Percentiles rank a stretch among this genome's conserved stretches.
phyloP scores from a whole-genome alignment of 1,140 invertebrate species.

The Caerostris darwini region DNA sequence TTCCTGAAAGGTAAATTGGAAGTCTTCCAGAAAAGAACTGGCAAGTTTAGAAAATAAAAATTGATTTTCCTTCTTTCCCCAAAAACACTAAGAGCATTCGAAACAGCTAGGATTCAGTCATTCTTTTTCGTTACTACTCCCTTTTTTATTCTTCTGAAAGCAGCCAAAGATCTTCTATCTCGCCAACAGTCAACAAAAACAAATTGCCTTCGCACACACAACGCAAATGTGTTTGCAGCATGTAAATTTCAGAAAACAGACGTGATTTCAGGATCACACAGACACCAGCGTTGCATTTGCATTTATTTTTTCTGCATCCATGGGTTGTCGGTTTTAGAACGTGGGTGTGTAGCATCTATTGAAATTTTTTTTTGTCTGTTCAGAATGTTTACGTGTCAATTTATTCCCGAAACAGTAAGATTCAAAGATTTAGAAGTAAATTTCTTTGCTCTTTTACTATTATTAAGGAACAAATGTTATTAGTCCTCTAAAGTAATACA shows the following conservation, averaged over 20 bases:
- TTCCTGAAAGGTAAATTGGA: background rate
- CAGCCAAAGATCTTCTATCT: background rate
- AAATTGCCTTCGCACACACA: background rate
- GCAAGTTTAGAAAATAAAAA: background rate
- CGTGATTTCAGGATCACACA: background rate
- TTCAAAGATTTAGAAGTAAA: too few relatives aligned
- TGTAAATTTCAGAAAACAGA: background rate
- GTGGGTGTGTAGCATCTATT: background rate
- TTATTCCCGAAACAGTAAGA: too few relatives aligned
- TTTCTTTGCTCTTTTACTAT: too few relatives aligned
- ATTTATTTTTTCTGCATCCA: background rate
- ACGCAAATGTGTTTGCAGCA: background rate
- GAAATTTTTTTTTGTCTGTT: background rate
- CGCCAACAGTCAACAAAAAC: background rate
- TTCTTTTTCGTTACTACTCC: background rate
- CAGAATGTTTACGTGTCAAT: too few relatives aligned
- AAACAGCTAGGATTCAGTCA: background rate
- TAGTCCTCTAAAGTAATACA: too few relatives aligned
- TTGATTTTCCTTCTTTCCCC: background rate
- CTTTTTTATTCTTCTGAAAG: background rate
- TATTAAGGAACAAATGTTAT: too few relatives aligned
- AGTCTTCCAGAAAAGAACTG: background rate
- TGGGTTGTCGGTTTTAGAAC: background rate
- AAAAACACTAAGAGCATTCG: background rate
- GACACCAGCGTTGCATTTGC: background rate